Conservation (phyloP, 53 echinoderm and acorn worm species). For the Pentamera pediparva region DNA sequence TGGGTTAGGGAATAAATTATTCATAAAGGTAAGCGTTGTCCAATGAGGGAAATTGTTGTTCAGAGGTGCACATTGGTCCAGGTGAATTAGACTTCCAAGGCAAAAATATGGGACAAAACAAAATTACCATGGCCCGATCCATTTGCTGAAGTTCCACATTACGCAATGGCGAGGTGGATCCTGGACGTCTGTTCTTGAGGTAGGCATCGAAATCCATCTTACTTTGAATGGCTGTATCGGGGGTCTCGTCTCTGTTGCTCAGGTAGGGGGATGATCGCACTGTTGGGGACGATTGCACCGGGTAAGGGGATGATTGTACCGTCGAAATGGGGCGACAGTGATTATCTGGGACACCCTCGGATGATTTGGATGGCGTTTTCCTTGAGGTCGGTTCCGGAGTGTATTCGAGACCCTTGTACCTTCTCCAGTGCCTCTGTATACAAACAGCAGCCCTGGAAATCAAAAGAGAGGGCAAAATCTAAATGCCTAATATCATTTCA, state of each 20-base stretch:
- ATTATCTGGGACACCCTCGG: no score
- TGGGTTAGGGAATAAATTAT: no score
- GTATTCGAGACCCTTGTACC: slow-evolving; percentile 64
- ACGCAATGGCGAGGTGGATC: slow-evolving; percentile 73
- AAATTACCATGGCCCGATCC: no score
- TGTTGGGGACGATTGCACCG: neutral
- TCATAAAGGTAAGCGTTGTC: no score
- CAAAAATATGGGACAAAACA: no score
- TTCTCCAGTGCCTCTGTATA: slow-evolving; percentile 85
- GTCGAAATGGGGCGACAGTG: neutral
- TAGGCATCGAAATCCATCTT: slow-evolving; percentile 89
- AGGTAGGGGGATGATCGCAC: slow-evolving; percentile 23
- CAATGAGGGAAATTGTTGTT: no score
- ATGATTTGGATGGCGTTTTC: neutral
- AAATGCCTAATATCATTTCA: no score
- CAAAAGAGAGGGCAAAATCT: neutral
- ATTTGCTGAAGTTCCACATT: no score
- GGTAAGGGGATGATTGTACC: neutral
- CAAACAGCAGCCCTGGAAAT: slow-evolving; percentile 76
- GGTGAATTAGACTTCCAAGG: no score
- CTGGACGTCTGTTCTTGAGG: slow-evolving; percentile 82
- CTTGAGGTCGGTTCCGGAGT: neutral
- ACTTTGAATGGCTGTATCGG: slow-evolving; percentile 35
- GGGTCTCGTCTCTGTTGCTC: slow-evolving; percentile 27
- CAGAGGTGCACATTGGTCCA: no score